Evolutionary conservation across 2,888 invertebrate genomes (phyloP), one percentile per base, ranked within the genome.

Genomic region (Chironomus tentans): DNA sequence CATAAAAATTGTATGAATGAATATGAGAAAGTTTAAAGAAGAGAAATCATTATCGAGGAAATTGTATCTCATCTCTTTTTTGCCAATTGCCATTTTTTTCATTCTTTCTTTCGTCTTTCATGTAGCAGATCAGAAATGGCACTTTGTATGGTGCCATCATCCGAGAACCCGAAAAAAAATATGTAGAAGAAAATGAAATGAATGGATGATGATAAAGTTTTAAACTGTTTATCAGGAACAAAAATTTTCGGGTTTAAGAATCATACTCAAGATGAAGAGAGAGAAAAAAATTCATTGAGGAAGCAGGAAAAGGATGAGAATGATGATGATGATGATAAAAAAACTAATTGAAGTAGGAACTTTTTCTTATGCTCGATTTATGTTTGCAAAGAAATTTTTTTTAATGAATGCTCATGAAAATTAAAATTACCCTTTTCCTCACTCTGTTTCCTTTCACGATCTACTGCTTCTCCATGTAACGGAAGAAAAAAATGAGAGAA

Each of bases 321-420:
- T 10, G 38, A 38, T 38, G 38, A 56, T 56, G 56, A 38, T 56
- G 56, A 56, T 56, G 56, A 56, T 56, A 56, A 65, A 72, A 72
- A 72, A 72, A 72, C 72, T 72, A 72, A 72, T 72, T 72, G 72
- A 72, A 62, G 71, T 22, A 71, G 24, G 22, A 65, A 65, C 65
- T 65, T 65, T 65, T 65, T 65, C 65, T 24, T 65, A 21, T 62
- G 50, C 28, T 38, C 62, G 72, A 72, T 72, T 72, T 72, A 22
- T 62, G 38, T 61, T 61, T 46, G 56, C 56, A n/a, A 24, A 61
- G 48, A 71, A 13, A 61, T 38, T 68, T 38, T 68, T 68, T 68
- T 5, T 71, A 71, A 50, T 71, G 50, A 56, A 50, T 71, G 71
- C 61, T 71, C 28, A 70, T 46, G 70, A 70, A 56, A 68, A 68